Base-by-base conservation (phyloP, 1,140 invertebrate genomes). In the Vollenhovia emeryi region DNA sequence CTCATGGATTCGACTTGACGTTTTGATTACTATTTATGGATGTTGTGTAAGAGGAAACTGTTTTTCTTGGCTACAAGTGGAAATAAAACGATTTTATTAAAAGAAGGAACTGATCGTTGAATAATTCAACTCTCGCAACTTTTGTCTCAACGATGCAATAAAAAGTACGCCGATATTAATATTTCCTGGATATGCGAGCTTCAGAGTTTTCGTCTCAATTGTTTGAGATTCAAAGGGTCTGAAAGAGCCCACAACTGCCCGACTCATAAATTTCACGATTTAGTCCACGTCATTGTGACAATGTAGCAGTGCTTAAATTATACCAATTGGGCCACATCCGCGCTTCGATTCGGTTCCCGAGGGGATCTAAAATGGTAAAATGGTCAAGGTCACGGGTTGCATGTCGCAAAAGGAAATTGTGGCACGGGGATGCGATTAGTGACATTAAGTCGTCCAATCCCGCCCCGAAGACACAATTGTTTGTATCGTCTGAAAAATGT, bases 401-500 rank as follows among this genome's bases (percentile, higher is more conserved):
- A 55, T 43, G n/a, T 78, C 59, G 43, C n/a, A 33, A 40, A 57
- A 43, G 7, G 24, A 76, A 60, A 60, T 45, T 45, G 24, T 1
- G 2, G 6, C 55, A 4, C 27, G 21, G 21, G 68, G 30, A 24
- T 8, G 33, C 18, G 18, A 62, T 59, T 36, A 36, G 52, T 27
- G 36, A 60, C 13, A 18, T 36, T 74, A 21, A 36, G 11, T 48
- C 43, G 40, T 50, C 30, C 40, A 60, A 75, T 84, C 9, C 15
- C 11, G n/a, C 3, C 30, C 30, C n/a, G n/a, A n/a, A n/a, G n/a
- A 50, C 27, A 43, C 8, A n/a, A 57, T 84, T 66, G 59, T 80
- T 57, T 71, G 50, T 52, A 52, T 73, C 66, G 66, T 82, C 66
- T 82, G 88, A 89, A 86, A 89, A 86, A 57, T 84, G 88, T 87